Conservation (phyloP, 2,888 invertebrate genomes). For the Philhelius pedissequus region DNA sequence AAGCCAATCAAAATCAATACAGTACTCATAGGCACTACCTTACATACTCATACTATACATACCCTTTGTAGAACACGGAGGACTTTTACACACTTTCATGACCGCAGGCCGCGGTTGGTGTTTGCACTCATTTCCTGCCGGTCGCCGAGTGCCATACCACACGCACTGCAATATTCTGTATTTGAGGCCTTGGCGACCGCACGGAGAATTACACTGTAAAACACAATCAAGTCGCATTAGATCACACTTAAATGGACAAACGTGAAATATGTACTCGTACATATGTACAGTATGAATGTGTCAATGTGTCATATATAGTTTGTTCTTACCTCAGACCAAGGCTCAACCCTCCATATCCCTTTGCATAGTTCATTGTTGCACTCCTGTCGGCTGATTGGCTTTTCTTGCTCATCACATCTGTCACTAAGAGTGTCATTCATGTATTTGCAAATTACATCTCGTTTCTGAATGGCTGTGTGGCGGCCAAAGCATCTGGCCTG, state of each 20-base stretch:
- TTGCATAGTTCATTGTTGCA: conserved; percentile 91
- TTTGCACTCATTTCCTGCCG: conserved; percentile 92
- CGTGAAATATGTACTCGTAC: too few relatives aligned
- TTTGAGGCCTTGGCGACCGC: conserved; percentile 90
- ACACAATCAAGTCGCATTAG: conserved; percentile 64
- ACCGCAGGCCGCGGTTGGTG: conserved; percentile 87
- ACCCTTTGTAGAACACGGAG: conserved; percentile 82
- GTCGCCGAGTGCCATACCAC: conserved; percentile 91
- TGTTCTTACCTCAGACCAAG: conserved; percentile 92
- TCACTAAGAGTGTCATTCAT: conserved; percentile 76
- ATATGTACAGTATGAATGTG: background rate
- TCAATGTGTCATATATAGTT: background rate
- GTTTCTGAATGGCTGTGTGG: conserved; percentile 88
- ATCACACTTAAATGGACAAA: conserved; percentile 8
- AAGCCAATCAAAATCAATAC: background rate
- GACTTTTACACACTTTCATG: conserved; percentile 87
- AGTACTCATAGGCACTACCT: background rate
- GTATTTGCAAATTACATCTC: conserved; percentile 81
- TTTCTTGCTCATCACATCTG: conserved; percentile 85
- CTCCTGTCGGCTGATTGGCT: conserved; percentile 88
- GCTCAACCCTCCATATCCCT: conserved; percentile 93
- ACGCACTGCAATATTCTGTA: conserved; percentile 95
- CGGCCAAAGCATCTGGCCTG: conserved; percentile 87
- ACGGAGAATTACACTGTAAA: conserved; percentile 89
- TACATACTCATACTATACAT: conserved; percentile 75